Evolutionary conservation across 2,888 invertebrate species (phyloP), one percentile per base, ranked within the genome.

Genomic region (Tetragonula carbonaria): DNA sequence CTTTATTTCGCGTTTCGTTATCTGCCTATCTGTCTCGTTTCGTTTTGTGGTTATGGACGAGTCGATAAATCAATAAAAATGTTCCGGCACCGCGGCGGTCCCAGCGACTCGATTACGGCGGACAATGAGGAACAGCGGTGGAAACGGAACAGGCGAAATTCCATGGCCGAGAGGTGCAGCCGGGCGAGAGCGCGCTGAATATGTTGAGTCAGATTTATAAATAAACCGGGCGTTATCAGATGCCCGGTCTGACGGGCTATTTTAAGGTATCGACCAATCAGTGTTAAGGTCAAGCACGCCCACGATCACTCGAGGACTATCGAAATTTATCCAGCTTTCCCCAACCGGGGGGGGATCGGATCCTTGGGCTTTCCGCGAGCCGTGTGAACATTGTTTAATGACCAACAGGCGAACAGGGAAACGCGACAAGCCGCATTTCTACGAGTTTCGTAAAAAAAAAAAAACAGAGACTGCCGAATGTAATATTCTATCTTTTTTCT

Each of bases 241-340:
- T 91, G 84, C 88, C 87, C 87, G 88, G 88, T 78, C 87, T n/a
- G 57, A 84, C 45, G 63, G 84, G 92, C 92, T 94, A 93, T 93
- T 94, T 94, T 92, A 88, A 92, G 93, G 85, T 93, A 94, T 94
- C 93, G 93, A 93, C 92, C 93, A 93, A 93, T 94, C 91, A 91
- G 88, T 91, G 91, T 88, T 94, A 94, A 94, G 93, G 93, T 94
- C 93, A 93, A 90, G 87, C 92, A 87, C 91, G 89, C 90, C 90
- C 86, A 86, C 81, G 88, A 88, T 89, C 82, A 88, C 77, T 88
- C 84, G 86, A 87, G 88, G 89, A 87, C 87, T 90, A 88, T 84
- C 90, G 86, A 87, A 84, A 84, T 85, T 86, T 85, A 86, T 90
- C 88, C 45, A 45, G 45, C 45, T 8, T 1, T 5, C 8, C 5